A percentile compares a stretch with the other conserved stretches of the same genome.
These are phyloP conservation scores for Athrips mouffetella DNA, from an alignment of 2,888 invertebrate species.

Conservation along the genomic window DNA sequence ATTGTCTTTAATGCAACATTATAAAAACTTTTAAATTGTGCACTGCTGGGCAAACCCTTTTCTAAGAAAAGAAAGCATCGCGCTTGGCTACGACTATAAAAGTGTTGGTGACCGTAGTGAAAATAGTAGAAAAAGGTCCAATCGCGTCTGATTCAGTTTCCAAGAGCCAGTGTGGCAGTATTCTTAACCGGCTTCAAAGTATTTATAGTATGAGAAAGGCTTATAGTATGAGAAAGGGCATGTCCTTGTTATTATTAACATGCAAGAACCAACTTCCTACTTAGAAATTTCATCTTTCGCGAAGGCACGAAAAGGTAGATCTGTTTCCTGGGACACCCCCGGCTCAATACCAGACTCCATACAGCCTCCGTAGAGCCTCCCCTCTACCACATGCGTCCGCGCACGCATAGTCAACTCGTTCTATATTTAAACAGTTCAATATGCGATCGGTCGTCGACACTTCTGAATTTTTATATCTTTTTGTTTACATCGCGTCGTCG, in stretches of 20 bases:
- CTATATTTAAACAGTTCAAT: slow-evolving; percentile 69
- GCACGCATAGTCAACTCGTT: slow-evolving; percentile 47
- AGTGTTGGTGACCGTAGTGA: no score
- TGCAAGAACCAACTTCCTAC: slow-evolving; percentile 49
- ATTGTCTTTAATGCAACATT: no score
- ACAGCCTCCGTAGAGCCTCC: slow-evolving; percentile 22
- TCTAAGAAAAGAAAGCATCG: no score
- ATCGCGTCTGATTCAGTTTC: no score
- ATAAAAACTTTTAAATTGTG: no score
- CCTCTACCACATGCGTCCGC: slow-evolving; percentile 48
- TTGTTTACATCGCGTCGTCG: neutral
- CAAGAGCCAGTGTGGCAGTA: no score
- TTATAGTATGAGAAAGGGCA: neutral
- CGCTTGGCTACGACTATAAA: no score
- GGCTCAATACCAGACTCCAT: slow-evolving; percentile 29
- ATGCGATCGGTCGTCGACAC: slow-evolving; percentile 55
- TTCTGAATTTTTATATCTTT: slow-evolving; percentile 36
- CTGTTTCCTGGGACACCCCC: slow-evolving; percentile 66
- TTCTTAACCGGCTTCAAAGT: no score
- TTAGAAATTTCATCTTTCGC: slow-evolving; percentile 69
- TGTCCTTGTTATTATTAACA: slow-evolving; percentile 38
- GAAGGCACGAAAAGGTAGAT: slow-evolving; percentile 51
- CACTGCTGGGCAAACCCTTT: no score
- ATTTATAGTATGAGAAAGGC: neutral
- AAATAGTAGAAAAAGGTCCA: no score